Conservation (phyloP, 2,888 invertebrate genomes). For the Kryphioiulus occultus region DNA sequence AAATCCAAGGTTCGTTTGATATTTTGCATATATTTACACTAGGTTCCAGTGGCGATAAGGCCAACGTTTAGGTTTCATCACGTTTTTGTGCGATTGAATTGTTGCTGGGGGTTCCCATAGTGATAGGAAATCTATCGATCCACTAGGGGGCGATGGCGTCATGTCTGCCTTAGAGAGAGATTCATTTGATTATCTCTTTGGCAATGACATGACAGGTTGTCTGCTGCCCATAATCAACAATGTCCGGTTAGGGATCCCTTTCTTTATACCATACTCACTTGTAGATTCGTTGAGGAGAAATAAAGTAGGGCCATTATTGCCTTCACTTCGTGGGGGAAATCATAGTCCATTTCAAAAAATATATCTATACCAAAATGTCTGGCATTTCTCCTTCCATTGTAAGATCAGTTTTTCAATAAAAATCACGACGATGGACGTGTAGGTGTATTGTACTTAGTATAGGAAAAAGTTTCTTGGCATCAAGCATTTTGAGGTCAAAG, state of each 20-base stretch:
- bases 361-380: too few relatives aligned
- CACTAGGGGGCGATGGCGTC: slow-evolving; percentile 40
- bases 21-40: not conserved
- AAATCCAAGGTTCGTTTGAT: not conserved
- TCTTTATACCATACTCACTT: slow-evolving; percentile 28
- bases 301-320: not conserved
- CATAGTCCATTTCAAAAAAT: not conserved
- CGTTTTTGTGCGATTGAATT: slow-evolving; percentile 16
- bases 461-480: too few relatives aligned
- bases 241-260: slow-evolving; percentile 36
- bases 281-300: not conserved
- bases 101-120: slow-evolving; percentile 35
- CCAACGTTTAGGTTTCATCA: not conserved
- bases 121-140: slow-evolving; percentile 29
- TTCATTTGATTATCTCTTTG: slow-evolving; percentile 40
- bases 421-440: too few relatives aligned
- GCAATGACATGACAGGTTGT: slow-evolving; percentile 40
- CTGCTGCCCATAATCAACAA: slow-evolving; percentile 40
- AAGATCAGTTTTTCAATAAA: too few relatives aligned
- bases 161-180: slow-evolving; percentile 35
- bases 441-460: too few relatives aligned
- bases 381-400: too few relatives aligned
- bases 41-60: not conserved
- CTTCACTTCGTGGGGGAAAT: not conserved
- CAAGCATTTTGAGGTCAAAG: too few relatives aligned